phyloP scores from a whole-genome alignment of 2,888 invertebrate genomes.

The Pyralis farinalis region DNA sequence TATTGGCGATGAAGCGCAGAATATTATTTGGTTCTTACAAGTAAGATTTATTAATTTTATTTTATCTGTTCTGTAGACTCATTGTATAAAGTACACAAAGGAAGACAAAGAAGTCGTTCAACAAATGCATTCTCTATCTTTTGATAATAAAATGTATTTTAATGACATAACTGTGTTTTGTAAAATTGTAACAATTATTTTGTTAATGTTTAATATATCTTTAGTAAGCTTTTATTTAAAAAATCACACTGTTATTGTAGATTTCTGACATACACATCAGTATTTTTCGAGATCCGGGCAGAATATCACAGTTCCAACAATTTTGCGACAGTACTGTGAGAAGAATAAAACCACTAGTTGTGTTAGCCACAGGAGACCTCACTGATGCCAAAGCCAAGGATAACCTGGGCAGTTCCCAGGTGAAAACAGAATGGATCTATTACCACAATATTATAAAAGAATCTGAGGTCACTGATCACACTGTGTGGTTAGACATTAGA shows the following conservation, averaged over 20 bases:
- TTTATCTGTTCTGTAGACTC: too few relatives aligned
- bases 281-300: slow-evolving; percentile 87
- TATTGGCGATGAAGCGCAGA: slow-evolving; percentile 78
- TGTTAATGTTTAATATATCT: too few relatives aligned
- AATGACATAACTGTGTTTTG: too few relatives aligned
- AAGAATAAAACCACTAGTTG: slow-evolving; percentile 87
- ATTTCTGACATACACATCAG: slow-evolving; percentile 95
- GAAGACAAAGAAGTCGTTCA: too few relatives aligned
- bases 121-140: too few relatives aligned
- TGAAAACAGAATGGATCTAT: slow-evolving; percentile 89
- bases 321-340: slow-evolving; percentile 89
- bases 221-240: too few relatives aligned
- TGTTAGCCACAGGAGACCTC: slow-evolving; percentile 92
- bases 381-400: slow-evolving; percentile 93
- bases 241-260: slow-evolving; percentile 75
- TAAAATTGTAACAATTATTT: too few relatives aligned
- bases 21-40: slow-evolving; percentile 90
- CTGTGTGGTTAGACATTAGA: slow-evolving; percentile 93
- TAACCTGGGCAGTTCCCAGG: slow-evolving; percentile 90
- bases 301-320: slow-evolving; percentile 88
- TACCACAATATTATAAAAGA: slow-evolving; percentile 87
- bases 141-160: too few relatives aligned
- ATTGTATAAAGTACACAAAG: too few relatives aligned
- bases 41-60: slow-evolving; percentile 53
- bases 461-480: slow-evolving; percentile 83